Percentiles rank a stretch among this genome's conserved stretches.
These are phyloP conservation scores for Drosophila limbata DNA, from an alignment of 2,888 invertebrate species.

Conservation along the genomic window DNA sequence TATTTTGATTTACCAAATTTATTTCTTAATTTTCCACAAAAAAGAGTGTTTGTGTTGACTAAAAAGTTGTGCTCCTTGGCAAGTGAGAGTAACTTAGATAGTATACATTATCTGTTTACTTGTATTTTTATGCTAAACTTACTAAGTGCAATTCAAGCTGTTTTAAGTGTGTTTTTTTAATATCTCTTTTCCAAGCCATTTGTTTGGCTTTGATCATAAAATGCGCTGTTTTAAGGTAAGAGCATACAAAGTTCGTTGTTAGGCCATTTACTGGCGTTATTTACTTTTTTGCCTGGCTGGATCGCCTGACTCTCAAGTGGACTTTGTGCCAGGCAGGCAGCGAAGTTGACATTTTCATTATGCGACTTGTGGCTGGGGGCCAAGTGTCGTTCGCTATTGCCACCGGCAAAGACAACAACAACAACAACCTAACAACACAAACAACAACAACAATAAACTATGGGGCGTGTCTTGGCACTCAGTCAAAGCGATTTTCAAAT, in stretches of 20 bases:
- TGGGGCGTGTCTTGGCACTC: conserved; percentile 60
- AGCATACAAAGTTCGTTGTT: conserved; percentile 19
- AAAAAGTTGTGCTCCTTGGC: too few species aligned
- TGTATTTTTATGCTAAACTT: too few species aligned
- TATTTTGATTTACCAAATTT: too few species aligned
- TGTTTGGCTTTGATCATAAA: neutral
- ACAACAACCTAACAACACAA: conserved; percentile 29
- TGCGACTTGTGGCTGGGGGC: conserved; percentile 62
- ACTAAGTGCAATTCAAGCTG: too few species aligned
- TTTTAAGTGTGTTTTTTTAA: too few species aligned
- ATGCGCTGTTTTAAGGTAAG: neutral
- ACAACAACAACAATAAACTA: conserved; percentile 17
- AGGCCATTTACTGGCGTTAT: conserved; percentile 7
- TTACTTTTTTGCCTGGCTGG: conserved; percentile 37
- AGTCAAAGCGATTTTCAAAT: conserved; percentile 70
- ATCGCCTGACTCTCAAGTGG: conserved; percentile 45
- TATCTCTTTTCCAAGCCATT: too few species aligned
- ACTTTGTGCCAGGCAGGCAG: conserved; percentile 56
- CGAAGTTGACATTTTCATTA: conserved; percentile 76
- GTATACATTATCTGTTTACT: too few species aligned
- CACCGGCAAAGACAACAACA: conserved; percentile 56
- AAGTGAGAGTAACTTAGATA: too few species aligned
- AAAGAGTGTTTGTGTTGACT: too few species aligned
- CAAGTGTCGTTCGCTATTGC: conserved; percentile 66
- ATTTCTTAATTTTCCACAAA: too few species aligned